Base-by-base conservation (phyloP, 2,113 vertebrate species). In the Myiozetetes cayanensis region DNA sequence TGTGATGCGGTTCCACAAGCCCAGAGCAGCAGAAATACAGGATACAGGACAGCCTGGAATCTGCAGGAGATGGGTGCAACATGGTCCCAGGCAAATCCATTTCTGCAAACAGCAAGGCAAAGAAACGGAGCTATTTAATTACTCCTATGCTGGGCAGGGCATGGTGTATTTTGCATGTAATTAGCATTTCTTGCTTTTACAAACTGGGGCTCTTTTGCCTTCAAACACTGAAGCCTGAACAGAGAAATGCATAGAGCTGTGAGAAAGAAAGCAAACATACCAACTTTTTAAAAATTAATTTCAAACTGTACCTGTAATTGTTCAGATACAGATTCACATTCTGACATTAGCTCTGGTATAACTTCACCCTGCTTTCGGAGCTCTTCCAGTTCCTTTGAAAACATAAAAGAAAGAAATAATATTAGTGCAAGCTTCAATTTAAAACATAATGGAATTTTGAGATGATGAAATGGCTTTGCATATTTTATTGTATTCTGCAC, bases 281-380 rank as follows among this genome's bases (percentile, higher is more conserved):
- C 21, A 9, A 47, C 13, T 33, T 23, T 55, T 74, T 78, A 23
- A 15, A 79, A 85, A 62, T 10, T 8, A 47, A 47, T 17, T 70
- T 68, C 43, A 16, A 41, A 76, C 39, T 84, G 49, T 98, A 99
- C 99, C 99, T 99, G 98, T 77, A 99, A 95, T 97, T 99, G 99
- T 82, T 98, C 79, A 43, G 98, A 98, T 94, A 99, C 97, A 82
- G 96, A 97, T 91, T 99, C 99, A 81, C 99, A 99, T 97, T 99
- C 99, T 4, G 98, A 98, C 99, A 99, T 98, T 62, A 99, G 98
- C 97, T 99, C 98, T 61, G 99, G 99, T 97, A 99, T 99, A 93
- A 99, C 98, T 98, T 99, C 99, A 43, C 99, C 99, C 92, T 99
- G 99, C 96, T 99, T 99, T 94, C 99, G 98, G 88, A 99, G 98